Evolutionary conservation across 2,888 invertebrate genomes (phyloP), one percentile per base, ranked within the genome.

Genomic region (Drosophila putrida): DNA sequence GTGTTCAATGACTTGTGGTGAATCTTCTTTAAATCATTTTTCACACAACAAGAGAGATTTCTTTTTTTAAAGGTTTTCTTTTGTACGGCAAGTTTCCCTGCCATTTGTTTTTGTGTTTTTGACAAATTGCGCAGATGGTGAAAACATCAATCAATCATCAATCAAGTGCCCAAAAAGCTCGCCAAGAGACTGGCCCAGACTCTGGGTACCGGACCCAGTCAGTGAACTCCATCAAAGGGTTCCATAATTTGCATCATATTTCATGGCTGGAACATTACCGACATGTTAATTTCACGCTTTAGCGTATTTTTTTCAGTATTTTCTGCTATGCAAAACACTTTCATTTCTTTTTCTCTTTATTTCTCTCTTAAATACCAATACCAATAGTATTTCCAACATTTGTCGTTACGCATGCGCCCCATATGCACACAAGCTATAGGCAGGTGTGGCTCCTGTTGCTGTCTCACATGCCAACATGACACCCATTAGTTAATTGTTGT

Each of bases 81-180:
- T 51, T 44, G 38, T 53, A 44, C 44, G 36, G 13, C 47, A 67
- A 64, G 64, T 73, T 78, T 71, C 71, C 78, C 60, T 54, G 44
- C 36, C 57, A 54, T 58, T 66, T 53, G 27, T 44, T 46, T 57
- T 59, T 66, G 46, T 43, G 63, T 66, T 73, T 71, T 74, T 78
- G 71, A 77, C 78, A 78, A 68, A 78, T 78, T 77, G 71, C 67
- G 28, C 68, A 38, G 67, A 55, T 71, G 82, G 88, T 82, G 88
- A 83, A 83, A 83, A 80, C 82, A 75, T 79, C 85, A 87, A 87
- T 83, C 88, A 87, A 75, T 87, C 82, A 87, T 75, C 82, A 81
- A 84, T 84, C 82, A 75, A 82, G 57, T 69, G 65, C 49, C 69
- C 74, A 57, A 50, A 50, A 58, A 46, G 59, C 69, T 51, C 5